Evolutionary conservation across 2,888 invertebrate genomes (phyloP).

Genomic region (Ophioninae sp.): DNA sequence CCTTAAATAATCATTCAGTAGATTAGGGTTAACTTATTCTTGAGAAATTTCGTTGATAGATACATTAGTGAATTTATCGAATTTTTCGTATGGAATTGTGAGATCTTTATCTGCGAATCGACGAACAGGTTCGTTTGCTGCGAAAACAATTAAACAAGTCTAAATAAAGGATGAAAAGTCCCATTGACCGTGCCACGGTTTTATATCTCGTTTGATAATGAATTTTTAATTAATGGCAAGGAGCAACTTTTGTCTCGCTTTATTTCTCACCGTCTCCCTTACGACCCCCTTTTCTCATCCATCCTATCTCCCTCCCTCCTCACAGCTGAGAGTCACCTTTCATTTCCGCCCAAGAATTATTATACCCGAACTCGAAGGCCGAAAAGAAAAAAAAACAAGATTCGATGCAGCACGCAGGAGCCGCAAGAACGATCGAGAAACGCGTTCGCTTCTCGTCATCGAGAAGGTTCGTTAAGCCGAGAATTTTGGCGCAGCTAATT

Average conservation of each 20-base stretch:
- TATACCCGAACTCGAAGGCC: conserved; percentile 20
- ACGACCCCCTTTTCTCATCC: background rate
- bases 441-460: conserved; percentile 28
- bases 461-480: conserved; percentile 50
- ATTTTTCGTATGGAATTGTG: background rate
- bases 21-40: no score
- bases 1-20: no score
- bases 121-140: no score
- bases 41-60: no score
- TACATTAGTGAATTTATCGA: background rate
- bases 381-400: conserved; percentile 24
- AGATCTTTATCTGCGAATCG: no score
- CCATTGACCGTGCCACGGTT: conserved; percentile 25
- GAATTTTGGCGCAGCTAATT: conserved; percentile 47
- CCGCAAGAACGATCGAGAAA: conserved; percentile 37
- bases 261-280: background rate
- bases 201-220: conserved; percentile 46
- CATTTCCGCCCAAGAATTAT: conserved; percentile 48
- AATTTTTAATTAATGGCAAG: conserved; percentile 55
- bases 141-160: conserved; percentile 31
- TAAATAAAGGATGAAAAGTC: conserved; percentile 42
- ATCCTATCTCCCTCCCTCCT: background rate
- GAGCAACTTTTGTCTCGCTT: background rate
- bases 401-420: conserved; percentile 31
- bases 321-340: conserved; percentile 24